Evolutionary conservation across 2,113 vertebrate genomes (phyloP).

Genomic region (Erythrolamprus reginae): DNA sequence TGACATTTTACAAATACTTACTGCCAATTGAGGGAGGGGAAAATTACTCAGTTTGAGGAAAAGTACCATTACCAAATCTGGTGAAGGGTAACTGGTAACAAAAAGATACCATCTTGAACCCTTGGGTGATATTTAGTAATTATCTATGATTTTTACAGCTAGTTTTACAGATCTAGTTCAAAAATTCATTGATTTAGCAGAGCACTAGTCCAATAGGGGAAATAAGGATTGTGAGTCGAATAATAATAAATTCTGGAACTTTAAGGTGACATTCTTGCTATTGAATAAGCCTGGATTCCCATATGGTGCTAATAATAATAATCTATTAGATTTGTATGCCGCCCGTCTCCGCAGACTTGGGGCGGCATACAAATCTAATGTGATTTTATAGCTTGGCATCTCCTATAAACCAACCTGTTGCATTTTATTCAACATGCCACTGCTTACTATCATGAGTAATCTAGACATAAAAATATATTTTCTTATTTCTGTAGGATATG

Average conservation of each 20-base stretch:
- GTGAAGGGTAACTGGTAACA: background rate
- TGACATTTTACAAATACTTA: conserved; percentile 35
- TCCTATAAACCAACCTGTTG: background rate
- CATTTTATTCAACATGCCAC: background rate
- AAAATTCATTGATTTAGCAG: conserved; percentile 53
- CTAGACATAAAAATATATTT: background rate
- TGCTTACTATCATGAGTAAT: background rate
- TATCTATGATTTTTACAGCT: background rate
- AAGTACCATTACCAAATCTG: conserved; percentile 25
- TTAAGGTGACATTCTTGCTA: background rate
- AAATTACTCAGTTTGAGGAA: conserved; percentile 44
- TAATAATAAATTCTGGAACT: conserved; percentile 42
- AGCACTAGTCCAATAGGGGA: conserved; percentile 25
- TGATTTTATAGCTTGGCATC: background rate
- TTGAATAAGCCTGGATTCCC: background rate
- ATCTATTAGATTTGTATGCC: no score
- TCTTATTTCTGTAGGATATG: background rate
- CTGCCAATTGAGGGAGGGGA: conserved; percentile 39
- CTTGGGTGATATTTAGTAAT: background rate
- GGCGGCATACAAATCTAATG: no score
- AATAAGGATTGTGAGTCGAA: conserved; percentile 42
- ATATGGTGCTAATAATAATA: background rate
- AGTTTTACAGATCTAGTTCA: background rate
- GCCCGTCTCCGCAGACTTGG: no score
- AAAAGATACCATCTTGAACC: background rate